These are phyloP conservation scores for Aldabrachelys gigantea DNA, from an alignment of 2,113 vertebrate species.

Conservation along the genomic window DNA sequence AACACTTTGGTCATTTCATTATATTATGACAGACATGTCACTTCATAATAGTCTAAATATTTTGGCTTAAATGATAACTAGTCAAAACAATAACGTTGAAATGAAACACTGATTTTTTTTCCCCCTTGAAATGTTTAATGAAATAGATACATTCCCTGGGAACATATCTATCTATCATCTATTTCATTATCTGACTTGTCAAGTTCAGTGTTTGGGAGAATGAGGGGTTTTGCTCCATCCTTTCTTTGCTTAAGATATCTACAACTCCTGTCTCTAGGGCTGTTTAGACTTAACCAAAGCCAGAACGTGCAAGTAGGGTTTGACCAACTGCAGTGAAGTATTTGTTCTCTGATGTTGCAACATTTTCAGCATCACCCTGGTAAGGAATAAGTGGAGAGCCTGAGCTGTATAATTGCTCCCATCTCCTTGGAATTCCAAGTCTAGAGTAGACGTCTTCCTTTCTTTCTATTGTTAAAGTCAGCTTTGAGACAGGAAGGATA, in stretches of 20 bases:
- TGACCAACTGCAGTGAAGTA: accelerated
- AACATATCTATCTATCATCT: background rate
- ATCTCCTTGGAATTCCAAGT: background rate
- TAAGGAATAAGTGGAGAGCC: background rate
- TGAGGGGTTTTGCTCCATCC: background rate
- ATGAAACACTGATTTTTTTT: background rate
- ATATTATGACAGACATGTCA: background rate
- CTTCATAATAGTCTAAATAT: background rate
- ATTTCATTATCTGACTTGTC: background rate
- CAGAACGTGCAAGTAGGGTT: background rate
- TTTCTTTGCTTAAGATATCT: background rate
- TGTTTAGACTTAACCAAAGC: background rate
- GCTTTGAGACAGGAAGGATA: background rate
- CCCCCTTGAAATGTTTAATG: background rate
- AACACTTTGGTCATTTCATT: background rate
- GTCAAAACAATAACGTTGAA: background rate
- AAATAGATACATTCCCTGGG: background rate
- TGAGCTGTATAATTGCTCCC: background rate
- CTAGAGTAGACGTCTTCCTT: background rate
- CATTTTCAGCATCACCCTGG: background rate
- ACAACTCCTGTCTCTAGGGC: background rate
- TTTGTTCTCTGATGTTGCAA: background rate
- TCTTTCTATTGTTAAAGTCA: background rate
- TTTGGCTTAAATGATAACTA: background rate
- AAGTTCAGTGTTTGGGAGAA: background rate